Percentiles rank a stretch among this genome's conserved stretches.
Evolutionary conservation across 2,797 vertebrate species (phyloP).

Genomic region (Pelochelys cantorii): DNA sequence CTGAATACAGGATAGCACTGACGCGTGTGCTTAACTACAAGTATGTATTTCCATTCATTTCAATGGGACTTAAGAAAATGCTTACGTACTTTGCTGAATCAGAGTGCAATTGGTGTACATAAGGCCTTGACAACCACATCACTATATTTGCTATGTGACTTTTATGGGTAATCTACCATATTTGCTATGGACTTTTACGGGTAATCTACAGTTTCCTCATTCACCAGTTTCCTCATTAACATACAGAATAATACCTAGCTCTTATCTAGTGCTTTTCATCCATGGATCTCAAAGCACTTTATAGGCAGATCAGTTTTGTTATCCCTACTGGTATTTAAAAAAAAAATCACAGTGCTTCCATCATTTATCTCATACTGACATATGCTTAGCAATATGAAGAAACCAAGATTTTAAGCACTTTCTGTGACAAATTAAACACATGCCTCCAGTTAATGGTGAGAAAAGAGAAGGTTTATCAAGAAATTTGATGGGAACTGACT

Average conservation of each 20-base stretch:
- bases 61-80: not conserved
- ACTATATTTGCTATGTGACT: not conserved
- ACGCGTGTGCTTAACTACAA: not conserved
- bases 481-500: not conserved
- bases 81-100: not conserved
- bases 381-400: not conserved
- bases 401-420: not conserved
- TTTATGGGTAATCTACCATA: not conserved
- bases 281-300: not conserved
- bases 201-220: not conserved
- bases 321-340: not conserved
- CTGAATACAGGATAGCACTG: not conserved
- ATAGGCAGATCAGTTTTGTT: not conserved
- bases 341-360: not conserved
- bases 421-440: not conserved
- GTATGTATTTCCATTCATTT: not conserved
- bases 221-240: not conserved
- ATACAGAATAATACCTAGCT: not conserved
- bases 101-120: not conserved
- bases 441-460: not conserved
- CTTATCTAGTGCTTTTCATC: not conserved
- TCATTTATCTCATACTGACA: not conserved
- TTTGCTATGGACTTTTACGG: not conserved
- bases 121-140: not conserved
- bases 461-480: not conserved